These are phyloP conservation scores for Xylophagus ater DNA, from an alignment of 2,888 invertebrate genomes.

Conservation along the genomic window DNA sequence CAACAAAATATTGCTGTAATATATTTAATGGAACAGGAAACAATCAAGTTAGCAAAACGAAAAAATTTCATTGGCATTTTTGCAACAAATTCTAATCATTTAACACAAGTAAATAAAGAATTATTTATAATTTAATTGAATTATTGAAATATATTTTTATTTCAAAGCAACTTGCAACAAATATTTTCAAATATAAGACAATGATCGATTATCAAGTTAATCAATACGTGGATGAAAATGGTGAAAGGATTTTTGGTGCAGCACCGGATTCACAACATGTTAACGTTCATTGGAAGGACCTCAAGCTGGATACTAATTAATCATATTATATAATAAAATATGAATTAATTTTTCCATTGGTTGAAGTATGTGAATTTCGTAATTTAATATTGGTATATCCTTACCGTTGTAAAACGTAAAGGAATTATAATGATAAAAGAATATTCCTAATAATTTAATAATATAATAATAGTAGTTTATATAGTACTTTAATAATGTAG, in stretches of 20 bases:
- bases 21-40: constrained; percentile 65
- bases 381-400: too few species aligned
- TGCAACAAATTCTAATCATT: constrained; percentile 76
- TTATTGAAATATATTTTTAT: too few species aligned
- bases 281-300: constrained; percentile 68
- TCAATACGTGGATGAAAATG: constrained; percentile 59
- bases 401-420: too few species aligned
- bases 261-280: constrained; percentile 69
- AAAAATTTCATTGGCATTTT: constrained; percentile 63
- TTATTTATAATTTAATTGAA: too few species aligned
- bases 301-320: too few species aligned
- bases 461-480: too few species aligned
- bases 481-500: too few species aligned
- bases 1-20: constrained; percentile 71
- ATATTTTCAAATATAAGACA: constrained; percentile 66
- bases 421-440: too few species aligned
- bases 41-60: constrained; percentile 52
- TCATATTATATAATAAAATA: too few species aligned
- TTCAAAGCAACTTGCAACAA: constrained; percentile 65
- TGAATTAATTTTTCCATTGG: too few species aligned
- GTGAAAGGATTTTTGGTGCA: constrained; percentile 57
- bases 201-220: constrained; percentile 73
- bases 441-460: too few species aligned
- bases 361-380: too few species aligned
- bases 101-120: constrained; percentile 78